These are phyloP conservation scores for Actinia tenebrosa DNA, from an alignment of 64 coral and sea anemone species.

Conservation along the genomic window DNA sequence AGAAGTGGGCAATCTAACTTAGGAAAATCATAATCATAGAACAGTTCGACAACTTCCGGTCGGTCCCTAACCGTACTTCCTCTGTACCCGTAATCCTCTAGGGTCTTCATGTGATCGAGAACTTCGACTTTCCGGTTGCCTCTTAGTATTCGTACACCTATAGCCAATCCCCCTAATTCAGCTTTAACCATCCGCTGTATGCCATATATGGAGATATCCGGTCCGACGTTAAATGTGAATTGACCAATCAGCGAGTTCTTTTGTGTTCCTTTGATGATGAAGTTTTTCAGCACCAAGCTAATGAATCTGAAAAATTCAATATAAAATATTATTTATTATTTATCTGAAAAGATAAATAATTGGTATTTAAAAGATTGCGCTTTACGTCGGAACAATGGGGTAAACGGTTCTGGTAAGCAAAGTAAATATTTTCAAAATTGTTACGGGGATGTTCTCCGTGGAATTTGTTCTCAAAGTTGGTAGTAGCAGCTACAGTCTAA, in stretches of 20 bases:
- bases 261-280: neutral
- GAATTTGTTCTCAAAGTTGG: no score
- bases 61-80: constrained; percentile 33
- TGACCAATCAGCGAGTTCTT: constrained; percentile 16
- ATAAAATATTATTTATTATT: neutral
- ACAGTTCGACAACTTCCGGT: constrained; percentile 29
- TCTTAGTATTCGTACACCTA: constrained; percentile 33
- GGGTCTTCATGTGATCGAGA: constrained; percentile 38
- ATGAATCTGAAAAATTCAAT: constrained; percentile 3
- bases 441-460: no score
- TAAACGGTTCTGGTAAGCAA: no score
- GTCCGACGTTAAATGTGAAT: constrained; percentile 25
- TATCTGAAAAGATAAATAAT: no score
- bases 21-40: constrained; percentile 83
- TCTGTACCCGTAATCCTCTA: constrained; percentile 54
- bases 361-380: no score
- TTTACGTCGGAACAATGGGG: no score
- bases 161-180: constrained; percentile 37
- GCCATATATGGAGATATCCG: constrained; percentile 54
- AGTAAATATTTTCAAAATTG: no score
- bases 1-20: constrained; percentile 58
- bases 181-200: constrained; percentile 34
- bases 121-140: constrained; percentile 14
- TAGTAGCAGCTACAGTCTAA: no score
- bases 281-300: neutral